Percentiles rank a stretch among this genome's conserved stretches.
phyloP scores from a whole-genome alignment of 2,888 invertebrate genomes.

The Balanococcus diminutus region DNA sequence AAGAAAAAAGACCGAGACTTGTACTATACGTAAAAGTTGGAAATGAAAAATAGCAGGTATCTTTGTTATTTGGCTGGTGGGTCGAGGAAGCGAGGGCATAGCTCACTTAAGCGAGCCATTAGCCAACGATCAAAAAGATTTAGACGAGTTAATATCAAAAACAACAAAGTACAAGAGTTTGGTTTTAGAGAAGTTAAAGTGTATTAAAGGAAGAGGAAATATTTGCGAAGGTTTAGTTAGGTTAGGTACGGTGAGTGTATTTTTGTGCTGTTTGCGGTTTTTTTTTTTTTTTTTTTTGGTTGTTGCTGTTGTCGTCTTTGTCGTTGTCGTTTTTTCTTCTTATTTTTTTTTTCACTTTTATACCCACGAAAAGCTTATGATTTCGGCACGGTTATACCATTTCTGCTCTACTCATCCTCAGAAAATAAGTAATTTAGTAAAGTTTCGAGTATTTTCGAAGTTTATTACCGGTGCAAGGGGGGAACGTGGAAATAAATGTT shows the following conservation, averaged over 20 bases:
- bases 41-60: constrained; percentile 24
- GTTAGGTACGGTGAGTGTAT: neutral
- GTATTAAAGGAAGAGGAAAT: neutral
- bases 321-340: neutral
- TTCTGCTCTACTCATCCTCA: neutral
- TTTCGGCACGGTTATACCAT: constrained; percentile 14
- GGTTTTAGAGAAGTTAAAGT: neutral
- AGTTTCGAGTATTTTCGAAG: constrained; percentile 33
- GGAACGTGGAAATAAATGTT: constrained; percentile 20
- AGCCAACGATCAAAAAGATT: constrained; percentile 22
- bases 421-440: constrained; percentile 33
- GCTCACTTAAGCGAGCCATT: constrained; percentile 13
- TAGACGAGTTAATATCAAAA: constrained; percentile 21
- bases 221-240: neutral
- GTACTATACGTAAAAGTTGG: neutral
- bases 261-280: neutral
- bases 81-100: neutral
- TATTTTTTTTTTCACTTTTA: neutral
- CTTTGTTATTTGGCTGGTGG: neutral
- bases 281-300: neutral
- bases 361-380: neutral
- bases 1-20: neutral
- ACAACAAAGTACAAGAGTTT: constrained; percentile 31
- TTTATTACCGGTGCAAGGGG: constrained; percentile 1
- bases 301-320: neutral